Conservation (phyloP, 2,797 vertebrate genomes). For the Cyprinodon diabolis region DNA sequence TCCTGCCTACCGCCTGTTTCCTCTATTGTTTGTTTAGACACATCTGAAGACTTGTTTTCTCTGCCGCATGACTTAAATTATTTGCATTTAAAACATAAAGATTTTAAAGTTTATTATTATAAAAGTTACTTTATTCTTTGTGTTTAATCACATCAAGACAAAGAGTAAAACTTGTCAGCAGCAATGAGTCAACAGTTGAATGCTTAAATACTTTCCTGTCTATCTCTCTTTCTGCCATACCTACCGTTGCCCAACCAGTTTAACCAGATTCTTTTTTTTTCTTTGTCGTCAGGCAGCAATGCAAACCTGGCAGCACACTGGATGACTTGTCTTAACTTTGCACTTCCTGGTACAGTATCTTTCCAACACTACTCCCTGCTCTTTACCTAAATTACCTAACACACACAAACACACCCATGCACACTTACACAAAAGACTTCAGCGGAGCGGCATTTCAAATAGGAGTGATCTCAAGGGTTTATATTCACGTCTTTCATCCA, state of each 20-base stretch:
- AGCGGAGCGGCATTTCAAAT: constrained; percentile 12
- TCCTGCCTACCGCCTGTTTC: neutral
- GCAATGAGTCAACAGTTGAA: constrained; percentile 38
- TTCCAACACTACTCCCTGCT: constrained; percentile 24
- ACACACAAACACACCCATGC: neutral
- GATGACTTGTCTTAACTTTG: constrained; percentile 50
- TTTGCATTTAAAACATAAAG: neutral
- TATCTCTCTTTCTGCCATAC: constrained; percentile 6
- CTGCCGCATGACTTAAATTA: neutral
- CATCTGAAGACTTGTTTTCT: neutral
- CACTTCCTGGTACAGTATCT: constrained; percentile 66
- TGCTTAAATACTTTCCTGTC: constrained; percentile 19
- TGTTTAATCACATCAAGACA: neutral
- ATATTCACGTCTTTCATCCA: constrained; percentile 17
- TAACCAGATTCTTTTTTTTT: constrained; percentile 43
- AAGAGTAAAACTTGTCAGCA: constrained; percentile 43
- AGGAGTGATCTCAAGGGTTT: constrained; percentile 2
- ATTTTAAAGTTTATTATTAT: neutral
- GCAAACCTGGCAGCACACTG: constrained; percentile 25
- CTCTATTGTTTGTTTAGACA: neutral
- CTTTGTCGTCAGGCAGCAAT: constrained; percentile 43
- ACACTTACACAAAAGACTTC: constrained; percentile 31
- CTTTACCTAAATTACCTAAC: constrained; percentile 25
- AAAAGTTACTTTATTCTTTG: neutral
- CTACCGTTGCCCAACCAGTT: constrained; percentile 63